Evolutionary conservation across 2,113 vertebrate genomes (phyloP).

Genomic region (Ptilonorhynchus violaceus): DNA sequence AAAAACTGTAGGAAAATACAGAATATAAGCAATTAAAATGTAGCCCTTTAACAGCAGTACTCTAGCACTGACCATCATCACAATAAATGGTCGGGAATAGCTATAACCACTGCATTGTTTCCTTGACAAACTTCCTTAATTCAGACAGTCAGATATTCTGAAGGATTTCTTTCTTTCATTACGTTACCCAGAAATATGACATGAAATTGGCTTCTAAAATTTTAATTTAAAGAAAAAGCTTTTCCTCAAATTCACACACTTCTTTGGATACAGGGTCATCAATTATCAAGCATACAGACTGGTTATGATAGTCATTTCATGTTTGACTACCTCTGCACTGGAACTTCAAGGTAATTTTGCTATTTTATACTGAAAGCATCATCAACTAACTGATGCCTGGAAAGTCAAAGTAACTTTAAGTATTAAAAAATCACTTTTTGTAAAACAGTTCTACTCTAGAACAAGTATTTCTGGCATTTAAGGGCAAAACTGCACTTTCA

Average conservation of each 20-base stretch:
- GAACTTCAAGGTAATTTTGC: slow-evolving; percentile 9
- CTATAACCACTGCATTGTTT: neutral
- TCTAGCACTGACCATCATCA: slow-evolving; percentile 25
- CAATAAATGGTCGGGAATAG: slow-evolving; percentile 14
- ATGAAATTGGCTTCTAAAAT: neutral
- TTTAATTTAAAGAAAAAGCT: neutral
- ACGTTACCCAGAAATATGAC: neutral
- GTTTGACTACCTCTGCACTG: neutral
- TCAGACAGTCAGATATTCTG: neutral
- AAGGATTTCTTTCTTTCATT: slow-evolving; percentile 12
- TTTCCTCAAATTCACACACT: neutral
- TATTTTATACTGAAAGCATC: neutral
- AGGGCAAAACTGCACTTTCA: neutral
- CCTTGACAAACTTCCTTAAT: neutral
- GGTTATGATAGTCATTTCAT: neutral
- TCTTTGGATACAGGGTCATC: neutral
- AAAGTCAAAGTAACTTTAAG: neutral
- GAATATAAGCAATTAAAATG: slow-evolving; percentile 43
- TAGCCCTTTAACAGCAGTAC: slow-evolving; percentile 62
- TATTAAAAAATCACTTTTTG: neutral
- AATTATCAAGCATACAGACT: neutral
- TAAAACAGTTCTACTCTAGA: neutral
- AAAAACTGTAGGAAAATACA: slow-evolving; percentile 39
- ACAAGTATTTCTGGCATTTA: neutral
- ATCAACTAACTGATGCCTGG: slow-evolving; percentile 8